phyloP scores from a whole-genome alignment of 2,113 vertebrate genomes.

The Colinus virginianus region DNA sequence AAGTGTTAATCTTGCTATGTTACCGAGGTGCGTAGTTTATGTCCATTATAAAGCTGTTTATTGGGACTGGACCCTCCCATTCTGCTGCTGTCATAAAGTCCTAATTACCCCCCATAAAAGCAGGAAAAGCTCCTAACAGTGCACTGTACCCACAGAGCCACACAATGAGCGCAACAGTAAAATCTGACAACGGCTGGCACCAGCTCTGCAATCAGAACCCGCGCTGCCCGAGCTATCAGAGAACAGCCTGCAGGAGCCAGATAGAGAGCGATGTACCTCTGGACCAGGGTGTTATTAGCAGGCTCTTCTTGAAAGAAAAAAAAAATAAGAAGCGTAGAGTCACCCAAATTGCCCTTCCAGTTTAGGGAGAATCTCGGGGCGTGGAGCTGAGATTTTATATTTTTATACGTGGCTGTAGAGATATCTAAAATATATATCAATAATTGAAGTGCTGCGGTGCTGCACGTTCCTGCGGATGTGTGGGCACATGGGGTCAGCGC shows the following conservation, averaged over 20 bases:
- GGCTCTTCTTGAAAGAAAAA: neutral
- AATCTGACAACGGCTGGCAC: slow-evolving; percentile 50
- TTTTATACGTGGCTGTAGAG: neutral
- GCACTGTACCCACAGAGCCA: slow-evolving; percentile 67
- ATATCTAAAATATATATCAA: neutral
- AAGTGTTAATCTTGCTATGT: slow-evolving; percentile 78
- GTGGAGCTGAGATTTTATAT: neutral
- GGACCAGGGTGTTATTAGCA: fast-evolving
- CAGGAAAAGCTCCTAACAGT: slow-evolving; percentile 75
- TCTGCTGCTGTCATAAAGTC: slow-evolving; percentile 80
- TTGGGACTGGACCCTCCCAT: slow-evolving; percentile 80
- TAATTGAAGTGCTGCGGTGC: too few species aligned
- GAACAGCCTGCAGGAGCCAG: neutral
- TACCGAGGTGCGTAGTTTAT: slow-evolving; percentile 79
- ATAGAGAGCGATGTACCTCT: fast-evolving
- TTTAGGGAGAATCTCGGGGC: neutral
- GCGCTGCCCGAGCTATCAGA: neutral
- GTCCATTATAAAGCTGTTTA: slow-evolving; percentile 87
- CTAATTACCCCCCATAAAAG: slow-evolving; percentile 85
- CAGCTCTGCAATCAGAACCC: neutral
- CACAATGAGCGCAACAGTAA: slow-evolving; percentile 65
- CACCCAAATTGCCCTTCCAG: neutral
- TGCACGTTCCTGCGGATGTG: neutral
- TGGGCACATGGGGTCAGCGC: fast-evolving
- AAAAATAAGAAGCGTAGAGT: neutral